Base-by-base conservation (phyloP, 1,140 invertebrate species). In the Saccostrea cuccullata region DNA sequence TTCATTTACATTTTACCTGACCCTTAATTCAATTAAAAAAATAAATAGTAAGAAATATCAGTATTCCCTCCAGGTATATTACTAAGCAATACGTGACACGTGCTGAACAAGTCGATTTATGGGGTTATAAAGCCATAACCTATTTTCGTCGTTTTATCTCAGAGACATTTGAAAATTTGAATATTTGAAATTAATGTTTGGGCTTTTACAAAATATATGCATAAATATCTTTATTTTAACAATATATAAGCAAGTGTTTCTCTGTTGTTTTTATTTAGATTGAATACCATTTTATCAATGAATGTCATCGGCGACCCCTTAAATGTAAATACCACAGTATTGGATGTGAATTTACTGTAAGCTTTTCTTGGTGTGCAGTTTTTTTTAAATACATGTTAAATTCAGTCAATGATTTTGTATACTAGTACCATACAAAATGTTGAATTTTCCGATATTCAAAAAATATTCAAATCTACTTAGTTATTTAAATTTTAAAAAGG, bases 261-360 rank as follows among this genome's bases (percentile, higher is more conserved):
- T 20, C n/a, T 64, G 15, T 17, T 64, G n/a, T 64, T 64, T 17
- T n/a, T n/a, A 2, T 64, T 30, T 26, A 77, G 70, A 77, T 77
- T 30, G 13, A 30, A 15, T 26, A 77, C 11, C 70, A 77, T 30
- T 12, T n/a, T 20, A 67, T 9, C 26, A 77, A 36, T 13, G 70
- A 77, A 77, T 77, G 70, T 30, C 30, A 30, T 2, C 70, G 70
- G 3, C 70, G 70, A 13, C 70, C 70, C 12, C 11, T 77, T 30
- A 30, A 40, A 0, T 77, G 70, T 77, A 77, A 77, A 77, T 77
- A 77, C 70, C 26, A 77, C 70, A 77, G 23, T 26, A 77, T 77
- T 36, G 70, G 70, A 30, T 77, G 70, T 77, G 9, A 77, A 40
- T 77, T 40, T 77, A 77, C 70, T 6, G 70, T 77, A 26, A 77